phyloP scores from a whole-genome alignment of 2,888 invertebrate genomes.

The Ariolimax columbianus region DNA sequence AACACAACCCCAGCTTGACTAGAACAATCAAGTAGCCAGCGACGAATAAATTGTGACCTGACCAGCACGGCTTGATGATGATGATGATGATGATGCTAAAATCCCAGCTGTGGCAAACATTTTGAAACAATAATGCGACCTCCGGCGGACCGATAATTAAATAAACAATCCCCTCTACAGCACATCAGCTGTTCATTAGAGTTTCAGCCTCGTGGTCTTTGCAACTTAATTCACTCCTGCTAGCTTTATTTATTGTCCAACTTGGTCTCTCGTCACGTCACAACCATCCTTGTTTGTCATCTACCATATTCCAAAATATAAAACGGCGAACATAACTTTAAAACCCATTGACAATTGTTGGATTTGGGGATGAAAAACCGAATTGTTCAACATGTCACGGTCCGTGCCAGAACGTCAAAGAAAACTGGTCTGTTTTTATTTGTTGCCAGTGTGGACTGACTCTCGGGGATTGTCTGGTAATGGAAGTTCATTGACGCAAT shows the following conservation, averaged over 20 bases:
- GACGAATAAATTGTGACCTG: too few relatives aligned
- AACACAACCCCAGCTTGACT: too few relatives aligned
- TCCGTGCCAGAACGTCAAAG: constrained; percentile 13
- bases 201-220: background rate
- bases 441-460: background rate
- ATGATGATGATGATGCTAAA: too few relatives aligned
- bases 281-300: background rate
- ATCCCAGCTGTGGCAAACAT: too few relatives aligned
- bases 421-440: constrained; percentile 31
- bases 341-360: constrained; percentile 30
- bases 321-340: background rate
- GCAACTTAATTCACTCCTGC: background rate
- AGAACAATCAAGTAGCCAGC: too few relatives aligned
- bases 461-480: constrained; percentile 39
- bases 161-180: background rate
- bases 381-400: constrained; percentile 27
- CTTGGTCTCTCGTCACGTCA: background rate
- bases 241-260: too few relatives aligned
- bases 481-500: constrained; percentile 42
- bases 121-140: too few relatives aligned
- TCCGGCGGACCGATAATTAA: too few relatives aligned
- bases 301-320: background rate
- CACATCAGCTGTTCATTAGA: background rate
- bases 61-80: too few relatives aligned
- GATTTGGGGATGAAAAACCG: constrained; percentile 11